phyloP scores from a whole-genome alignment of 2,113 vertebrate species.

The Noturus placidus region DNA sequence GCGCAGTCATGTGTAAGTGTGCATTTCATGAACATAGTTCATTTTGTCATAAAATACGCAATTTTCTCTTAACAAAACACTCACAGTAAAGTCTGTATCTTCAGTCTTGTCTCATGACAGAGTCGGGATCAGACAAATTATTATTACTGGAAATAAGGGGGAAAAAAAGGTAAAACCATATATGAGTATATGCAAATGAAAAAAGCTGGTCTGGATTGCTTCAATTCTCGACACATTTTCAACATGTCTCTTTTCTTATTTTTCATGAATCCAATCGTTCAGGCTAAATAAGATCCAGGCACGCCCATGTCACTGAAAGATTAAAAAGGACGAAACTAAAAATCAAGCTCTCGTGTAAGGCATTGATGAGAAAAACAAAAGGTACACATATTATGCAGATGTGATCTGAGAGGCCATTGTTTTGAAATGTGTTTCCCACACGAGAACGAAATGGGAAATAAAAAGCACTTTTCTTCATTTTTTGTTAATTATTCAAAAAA shows the following conservation, averaged over 20 bases:
- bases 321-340: constrained; percentile 59
- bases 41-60: constrained; percentile 77
- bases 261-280: constrained; percentile 56
- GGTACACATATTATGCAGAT: constrained; percentile 69
- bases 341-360: constrained; percentile 73
- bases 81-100: constrained; percentile 76
- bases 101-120: constrained; percentile 61
- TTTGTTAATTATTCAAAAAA: constrained; percentile 73
- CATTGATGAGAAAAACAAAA: constrained; percentile 73
- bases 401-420: constrained; percentile 72
- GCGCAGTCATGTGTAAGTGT: constrained; percentile 64
- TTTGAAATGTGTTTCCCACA: constrained; percentile 67
- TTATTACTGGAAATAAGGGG: constrained; percentile 61
- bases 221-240: constrained; percentile 54
- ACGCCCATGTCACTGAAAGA: constrained; percentile 66
- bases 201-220: constrained; percentile 58
- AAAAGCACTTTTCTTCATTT: constrained; percentile 76
- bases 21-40: constrained; percentile 72
- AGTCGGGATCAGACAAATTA: constrained; percentile 68
- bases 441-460: constrained; percentile 72
- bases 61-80: constrained; percentile 78
- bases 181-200: constrained; percentile 62
- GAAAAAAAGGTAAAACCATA: constrained; percentile 41
- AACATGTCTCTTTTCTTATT: constrained; percentile 61
- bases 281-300: constrained; percentile 59